These are phyloP conservation scores for Branchinecta lindahli DNA, from an alignment of 1,140 invertebrate species.

Conservation along the genomic window DNA sequence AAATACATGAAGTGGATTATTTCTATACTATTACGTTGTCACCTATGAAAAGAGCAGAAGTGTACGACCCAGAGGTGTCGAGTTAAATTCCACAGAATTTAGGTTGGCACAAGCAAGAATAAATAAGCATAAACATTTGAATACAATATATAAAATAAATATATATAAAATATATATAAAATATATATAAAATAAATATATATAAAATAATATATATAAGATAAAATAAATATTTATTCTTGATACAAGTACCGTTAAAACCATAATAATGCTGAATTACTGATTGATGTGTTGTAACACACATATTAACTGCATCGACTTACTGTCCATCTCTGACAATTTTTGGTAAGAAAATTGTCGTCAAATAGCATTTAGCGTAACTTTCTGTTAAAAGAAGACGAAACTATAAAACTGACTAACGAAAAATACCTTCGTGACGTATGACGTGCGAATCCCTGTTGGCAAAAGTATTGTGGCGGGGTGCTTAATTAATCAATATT, in stretches of 20 bases:
- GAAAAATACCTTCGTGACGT: conserved; percentile 5
- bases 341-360: conserved; percentile 6
- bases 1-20: conserved; percentile 2
- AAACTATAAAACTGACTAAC: conserved; percentile 6
- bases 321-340: conserved; percentile 5
- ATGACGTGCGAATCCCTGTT: conserved; percentile 7
- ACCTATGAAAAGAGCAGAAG: conserved; percentile 5
- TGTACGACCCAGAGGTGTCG: conserved; percentile 7
- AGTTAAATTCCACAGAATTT: conserved; percentile 6
- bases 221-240: conserved; percentile 9
- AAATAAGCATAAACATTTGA: conserved; percentile 6
- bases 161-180: too few relatives aligned
- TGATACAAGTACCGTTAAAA: conserved; percentile 8
- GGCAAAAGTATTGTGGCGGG: conserved; percentile 4
- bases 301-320: background rate
- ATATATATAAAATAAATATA: too few relatives aligned
- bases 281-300: conserved; percentile 1
- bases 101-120: conserved; percentile 8
- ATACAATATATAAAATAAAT: background rate
- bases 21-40: conserved; percentile 8
- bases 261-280: conserved; percentile 4
- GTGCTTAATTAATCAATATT: background rate
- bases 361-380: conserved; percentile 6
- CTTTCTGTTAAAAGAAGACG: conserved; percentile 8
- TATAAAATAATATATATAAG: too few relatives aligned